Evolutionary conservation across 2,797 vertebrate genomes (phyloP).

Genomic region (Otolemur crassicaudatus): DNA sequence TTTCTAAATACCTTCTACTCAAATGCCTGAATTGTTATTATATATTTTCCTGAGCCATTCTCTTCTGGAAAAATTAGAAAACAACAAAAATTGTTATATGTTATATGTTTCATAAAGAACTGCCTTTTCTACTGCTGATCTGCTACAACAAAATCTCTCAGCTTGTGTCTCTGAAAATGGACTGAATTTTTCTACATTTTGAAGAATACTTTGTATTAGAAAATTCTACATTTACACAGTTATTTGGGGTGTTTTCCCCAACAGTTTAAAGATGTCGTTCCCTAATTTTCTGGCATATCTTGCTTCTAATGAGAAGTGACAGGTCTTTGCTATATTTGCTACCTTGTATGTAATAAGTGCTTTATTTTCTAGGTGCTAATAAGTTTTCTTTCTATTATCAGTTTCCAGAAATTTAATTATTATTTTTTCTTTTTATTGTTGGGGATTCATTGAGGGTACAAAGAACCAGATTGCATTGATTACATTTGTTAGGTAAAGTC

Average conservation of each 20-base stretch:
- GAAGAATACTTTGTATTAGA: neutral
- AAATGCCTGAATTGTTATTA: neutral
- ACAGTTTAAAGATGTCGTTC: neutral
- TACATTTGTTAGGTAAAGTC: too few relatives aligned
- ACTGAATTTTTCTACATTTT: neutral
- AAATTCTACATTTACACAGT: neutral
- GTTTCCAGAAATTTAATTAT: neutral
- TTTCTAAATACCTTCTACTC: neutral
- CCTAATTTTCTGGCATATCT: neutral
- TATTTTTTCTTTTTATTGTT: too few relatives aligned
- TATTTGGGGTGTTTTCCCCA: neutral
- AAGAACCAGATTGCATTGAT: too few relatives aligned
- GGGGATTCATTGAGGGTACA: too few relatives aligned
- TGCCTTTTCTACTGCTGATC: neutral
- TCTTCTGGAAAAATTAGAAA: neutral
- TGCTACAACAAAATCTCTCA: neutral
- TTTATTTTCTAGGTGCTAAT: neutral
- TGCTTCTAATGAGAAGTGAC: neutral
- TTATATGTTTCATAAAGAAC: neutral
- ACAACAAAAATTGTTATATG: neutral
- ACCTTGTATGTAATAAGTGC: neutral
- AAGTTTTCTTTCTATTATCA: neutral
- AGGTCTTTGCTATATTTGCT: neutral
- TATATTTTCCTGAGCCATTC: neutral
- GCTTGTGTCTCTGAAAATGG: neutral